A percentile compares a stretch with the other conserved stretches of the same genome.
Conservation (phyloP, 2,888 invertebrate species). For the Caprella mutica region DNA sequence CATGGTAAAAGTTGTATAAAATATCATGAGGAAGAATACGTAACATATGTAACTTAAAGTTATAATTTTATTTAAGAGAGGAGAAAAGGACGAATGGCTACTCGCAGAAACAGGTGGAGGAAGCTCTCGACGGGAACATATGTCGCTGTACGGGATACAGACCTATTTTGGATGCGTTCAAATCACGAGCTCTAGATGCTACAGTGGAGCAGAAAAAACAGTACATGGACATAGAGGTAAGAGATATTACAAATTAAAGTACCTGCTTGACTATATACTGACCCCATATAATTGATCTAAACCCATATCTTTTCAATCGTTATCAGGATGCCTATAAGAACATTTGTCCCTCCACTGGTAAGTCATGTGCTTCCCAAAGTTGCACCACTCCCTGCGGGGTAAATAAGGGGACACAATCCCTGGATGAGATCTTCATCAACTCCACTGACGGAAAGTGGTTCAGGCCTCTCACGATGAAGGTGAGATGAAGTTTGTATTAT, state of each 20-base stretch:
- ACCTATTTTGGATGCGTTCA: slow-evolving; percentile 65
- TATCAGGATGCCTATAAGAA: slow-evolving; percentile 26
- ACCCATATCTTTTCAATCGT: too few relatives aligned
- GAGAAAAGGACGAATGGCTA: slow-evolving; percentile 2
- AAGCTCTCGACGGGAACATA: slow-evolving; percentile 40
- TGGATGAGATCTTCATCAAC: too few relatives aligned
- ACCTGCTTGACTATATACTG: too few relatives aligned
- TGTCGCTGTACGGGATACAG: slow-evolving; percentile 45
- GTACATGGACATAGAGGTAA: slow-evolving; percentile 43
- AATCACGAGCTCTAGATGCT: slow-evolving; percentile 52
- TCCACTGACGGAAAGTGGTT: not conserved
- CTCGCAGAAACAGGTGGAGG: slow-evolving; percentile 38
- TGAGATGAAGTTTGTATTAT: not conserved
- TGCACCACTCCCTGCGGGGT: too few relatives aligned
- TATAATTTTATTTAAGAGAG: slow-evolving; percentile 13
- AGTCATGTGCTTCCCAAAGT: slow-evolving; percentile 10
- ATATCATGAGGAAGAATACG: too few relatives aligned
- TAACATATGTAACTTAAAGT: too few relatives aligned
- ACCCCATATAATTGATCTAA: too few relatives aligned
- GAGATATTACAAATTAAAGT: too few relatives aligned
- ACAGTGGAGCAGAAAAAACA: slow-evolving; percentile 42
- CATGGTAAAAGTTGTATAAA: too few relatives aligned
- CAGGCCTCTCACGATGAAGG: not conserved
- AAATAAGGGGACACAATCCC: too few relatives aligned
- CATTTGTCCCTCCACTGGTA: slow-evolving; percentile 13